Evolutionary conservation across 2,888 invertebrate genomes (phyloP).

Genomic region (Pheosia gnoma): DNA sequence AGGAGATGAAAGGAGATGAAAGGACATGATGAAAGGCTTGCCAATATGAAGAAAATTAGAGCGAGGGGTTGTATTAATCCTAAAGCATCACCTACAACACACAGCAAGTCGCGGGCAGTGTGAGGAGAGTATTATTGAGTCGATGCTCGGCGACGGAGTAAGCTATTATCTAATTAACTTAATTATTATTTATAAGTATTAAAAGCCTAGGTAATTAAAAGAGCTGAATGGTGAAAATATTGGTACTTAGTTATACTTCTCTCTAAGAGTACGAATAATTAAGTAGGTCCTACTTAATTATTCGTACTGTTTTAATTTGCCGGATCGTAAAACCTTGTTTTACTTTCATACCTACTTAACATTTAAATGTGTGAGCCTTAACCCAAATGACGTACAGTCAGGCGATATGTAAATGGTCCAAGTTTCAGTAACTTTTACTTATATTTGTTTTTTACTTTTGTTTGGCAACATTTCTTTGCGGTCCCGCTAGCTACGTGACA

Average conservation of each 20-base stretch:
- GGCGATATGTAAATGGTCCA: constrained; percentile 6
- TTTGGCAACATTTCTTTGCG: neutral
- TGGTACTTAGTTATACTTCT: constrained; percentile 17
- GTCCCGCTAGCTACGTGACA: neutral
- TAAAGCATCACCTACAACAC: no score
- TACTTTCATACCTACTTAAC: constrained; percentile 1
- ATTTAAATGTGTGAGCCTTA: constrained; percentile 10
- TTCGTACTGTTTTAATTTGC: constrained; percentile 6
- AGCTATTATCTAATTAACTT: constrained; percentile 17
- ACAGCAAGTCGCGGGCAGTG: no score
- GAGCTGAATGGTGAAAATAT: neutral
- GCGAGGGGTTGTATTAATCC: no score
- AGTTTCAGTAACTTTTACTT: constrained; percentile 1
- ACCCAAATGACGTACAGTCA: constrained; percentile 24
- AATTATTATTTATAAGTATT: neutral
- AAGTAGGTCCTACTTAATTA: constrained; percentile 12
- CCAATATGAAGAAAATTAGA: no score
- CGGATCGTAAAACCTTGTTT: constrained; percentile 12
- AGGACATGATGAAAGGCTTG: no score
- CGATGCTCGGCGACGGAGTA: no score
- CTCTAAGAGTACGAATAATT: no score
- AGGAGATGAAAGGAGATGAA: no score
- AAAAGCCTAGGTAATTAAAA: constrained; percentile 2
- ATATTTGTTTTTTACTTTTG: neutral
- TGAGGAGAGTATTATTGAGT: no score